Base-by-base conservation (phyloP, 1,140 invertebrate genomes). In the Cotesia chilonis region DNA sequence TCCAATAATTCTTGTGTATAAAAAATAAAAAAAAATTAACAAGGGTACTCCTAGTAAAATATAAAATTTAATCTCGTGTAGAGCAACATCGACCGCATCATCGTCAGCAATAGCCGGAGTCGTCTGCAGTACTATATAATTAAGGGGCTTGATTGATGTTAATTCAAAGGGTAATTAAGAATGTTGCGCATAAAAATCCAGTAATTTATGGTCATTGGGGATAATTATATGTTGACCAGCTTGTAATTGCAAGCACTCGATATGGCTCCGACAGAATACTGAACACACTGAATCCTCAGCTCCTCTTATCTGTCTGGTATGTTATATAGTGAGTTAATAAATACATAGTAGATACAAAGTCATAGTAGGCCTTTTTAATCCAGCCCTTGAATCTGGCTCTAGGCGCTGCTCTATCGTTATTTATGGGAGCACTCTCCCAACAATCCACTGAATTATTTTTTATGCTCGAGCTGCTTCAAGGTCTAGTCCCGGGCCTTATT, bases 151-250 rank as follows among this genome's bases (percentile, higher is more conserved):
- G 85, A 87, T 87, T 87, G 85, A 86, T 87, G 85, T 87, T 87
- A 87, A 87, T 87, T 87, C 85, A 87, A 86, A 87, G 85, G 85
- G 84, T 86, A 87, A 87, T 87, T 87, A 87, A 86, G 85, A 87
- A 86, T 85, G 83, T 83, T 85, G 84, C 81, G 84, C 83, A 87
- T 86, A 86, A 87, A 87, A 86, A 86, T 86, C 76, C 81, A 76
- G 84, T 86, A 87, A 86, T 87, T 87, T 87, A 87, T 87, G 83
- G 85, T 87, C 85, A 86, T 86, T 86, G 84, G 79, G 78, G 82
- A 87, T 87, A 87, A 87, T 87, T 86, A 87, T 86, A 87, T 86
- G 85, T 86, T 87, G 85, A 86, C 83, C 85, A 86, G 85, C 82
- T 87, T 86, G 84, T 87, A 87, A 87, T 86, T 86, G 85, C 85